Conservation (phyloP, 23 tunicate genomes). For the Styela clava region DNA sequence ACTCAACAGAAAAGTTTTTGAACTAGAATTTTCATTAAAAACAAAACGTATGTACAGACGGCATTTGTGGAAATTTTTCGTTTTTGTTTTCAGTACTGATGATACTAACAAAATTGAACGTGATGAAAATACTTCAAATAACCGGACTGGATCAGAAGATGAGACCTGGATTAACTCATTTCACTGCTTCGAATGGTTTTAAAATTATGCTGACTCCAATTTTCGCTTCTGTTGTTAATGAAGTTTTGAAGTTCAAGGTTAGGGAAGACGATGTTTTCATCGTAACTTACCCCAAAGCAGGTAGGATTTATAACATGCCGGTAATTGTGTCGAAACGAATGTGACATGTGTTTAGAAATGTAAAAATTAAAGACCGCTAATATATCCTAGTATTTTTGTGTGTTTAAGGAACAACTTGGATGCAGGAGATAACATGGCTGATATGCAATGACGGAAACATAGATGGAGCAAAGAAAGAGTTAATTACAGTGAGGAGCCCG, state of each 20-base stretch:
- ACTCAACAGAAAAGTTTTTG: too few relatives aligned
- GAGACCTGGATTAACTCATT: not conserved
- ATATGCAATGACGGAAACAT: constrained; percentile 11
- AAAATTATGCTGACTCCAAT: not conserved
- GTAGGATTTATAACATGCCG: too few relatives aligned
- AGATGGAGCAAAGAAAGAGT: not conserved
- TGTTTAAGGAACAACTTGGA: constrained; percentile 23
- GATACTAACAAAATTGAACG: too few relatives aligned
- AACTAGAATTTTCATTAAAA: too few relatives aligned
- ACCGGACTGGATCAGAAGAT: not conserved
- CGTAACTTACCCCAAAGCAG: constrained; percentile 26
- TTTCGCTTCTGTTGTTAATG: not conserved
- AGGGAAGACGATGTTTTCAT: constrained; percentile 15
- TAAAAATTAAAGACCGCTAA: too few relatives aligned
- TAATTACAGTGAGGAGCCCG: not conserved
- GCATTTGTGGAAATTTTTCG: too few relatives aligned
- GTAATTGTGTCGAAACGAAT: too few relatives aligned
- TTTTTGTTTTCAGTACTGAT: too few relatives aligned
- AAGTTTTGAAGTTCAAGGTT: not conserved
- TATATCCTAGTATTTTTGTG: too few relatives aligned
- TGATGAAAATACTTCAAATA: not conserved
- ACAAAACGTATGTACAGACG: too few relatives aligned
- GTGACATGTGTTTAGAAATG: too few relatives aligned
- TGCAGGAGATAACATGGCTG: constrained; percentile 22
- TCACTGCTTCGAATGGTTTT: constrained; percentile 7